A percentile compares a stretch with the other conserved stretches of the same genome.
phyloP scores from a whole-genome alignment of 2,888 invertebrate genomes.

The Portevinia maculata region DNA sequence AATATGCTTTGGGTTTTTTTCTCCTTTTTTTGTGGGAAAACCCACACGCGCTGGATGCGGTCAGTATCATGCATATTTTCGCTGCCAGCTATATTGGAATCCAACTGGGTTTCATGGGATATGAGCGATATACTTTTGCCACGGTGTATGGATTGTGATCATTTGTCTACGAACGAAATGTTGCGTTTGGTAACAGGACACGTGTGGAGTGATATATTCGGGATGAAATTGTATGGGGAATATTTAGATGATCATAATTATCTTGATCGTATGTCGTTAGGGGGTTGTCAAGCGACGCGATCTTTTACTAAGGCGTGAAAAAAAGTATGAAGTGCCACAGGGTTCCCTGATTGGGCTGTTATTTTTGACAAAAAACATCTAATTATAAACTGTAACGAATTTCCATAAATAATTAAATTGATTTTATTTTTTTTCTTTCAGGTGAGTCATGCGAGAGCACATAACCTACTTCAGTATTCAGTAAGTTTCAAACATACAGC shows the following conservation, averaged over 20 bases:
- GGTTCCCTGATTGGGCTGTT: not conserved
- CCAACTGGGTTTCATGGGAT: slow-evolving; percentile 53
- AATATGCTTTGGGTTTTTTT: slow-evolving; percentile 34
- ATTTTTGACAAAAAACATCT: no score
- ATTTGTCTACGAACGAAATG: slow-evolving; percentile 65
- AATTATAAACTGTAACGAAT: no score
- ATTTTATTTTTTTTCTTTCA: slow-evolving; percentile 19
- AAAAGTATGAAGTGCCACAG: slow-evolving; percentile 9
- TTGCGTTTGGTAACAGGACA: slow-evolving; percentile 25
- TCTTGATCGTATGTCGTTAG: slow-evolving; percentile 37
- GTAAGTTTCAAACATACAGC: no score
- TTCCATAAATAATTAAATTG: not conserved
- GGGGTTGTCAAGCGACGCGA: slow-evolving; percentile 29
- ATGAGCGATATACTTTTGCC: slow-evolving; percentile 52
- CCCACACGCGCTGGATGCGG: slow-evolving; percentile 47
- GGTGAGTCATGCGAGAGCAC: slow-evolving; percentile 25
- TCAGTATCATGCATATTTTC: slow-evolving; percentile 33
- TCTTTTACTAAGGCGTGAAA: not conserved
- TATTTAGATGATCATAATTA: slow-evolving; percentile 34
- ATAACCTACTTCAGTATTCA: no score
- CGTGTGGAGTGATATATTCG: slow-evolving; percentile 71
- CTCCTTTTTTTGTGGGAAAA: slow-evolving; percentile 2
- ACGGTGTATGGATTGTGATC: slow-evolving; percentile 51
- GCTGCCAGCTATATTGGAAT: slow-evolving; percentile 11
- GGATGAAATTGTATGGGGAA: slow-evolving; percentile 34